A percentile compares a stretch with the other conserved stretches of the same genome.
Conservation (phyloP, 2,797 vertebrate genomes). For the Cottoperca gobio region DNA sequence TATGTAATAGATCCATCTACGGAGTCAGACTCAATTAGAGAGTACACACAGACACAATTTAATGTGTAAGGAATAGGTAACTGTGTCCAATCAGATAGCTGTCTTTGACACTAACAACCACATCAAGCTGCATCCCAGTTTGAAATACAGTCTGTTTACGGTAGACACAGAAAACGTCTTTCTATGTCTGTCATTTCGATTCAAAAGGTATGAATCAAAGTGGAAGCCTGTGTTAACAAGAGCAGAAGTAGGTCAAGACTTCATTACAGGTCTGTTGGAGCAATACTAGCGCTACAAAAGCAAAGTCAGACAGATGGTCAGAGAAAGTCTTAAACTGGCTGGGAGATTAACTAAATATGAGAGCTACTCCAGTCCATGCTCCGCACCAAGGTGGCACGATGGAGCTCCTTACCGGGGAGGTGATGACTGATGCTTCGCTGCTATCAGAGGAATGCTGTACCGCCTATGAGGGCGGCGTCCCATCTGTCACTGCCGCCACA, state of each 20-base stretch:
- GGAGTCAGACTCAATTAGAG: slow-evolving; percentile 61
- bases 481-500: slow-evolving; percentile 46
- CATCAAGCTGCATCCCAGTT: slow-evolving; percentile 50
- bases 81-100: slow-evolving; percentile 41
- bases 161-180: slow-evolving; percentile 22
- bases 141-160: slow-evolving; percentile 54
- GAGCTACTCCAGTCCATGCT: background rate
- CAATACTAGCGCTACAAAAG: slow-evolving; percentile 21
- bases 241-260: slow-evolving; percentile 32
- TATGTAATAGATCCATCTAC: slow-evolving; percentile 26
- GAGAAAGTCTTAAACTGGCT: slow-evolving; percentile 3
- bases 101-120: slow-evolving; percentile 54
- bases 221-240: slow-evolving; percentile 26
- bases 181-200: slow-evolving; percentile 43
- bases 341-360: background rate
- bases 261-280: slow-evolving; percentile 27
- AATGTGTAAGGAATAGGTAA: slow-evolving; percentile 25
- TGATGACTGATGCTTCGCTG: slow-evolving; percentile 57
- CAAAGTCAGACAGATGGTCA: background rate
- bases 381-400: slow-evolving; percentile 3
- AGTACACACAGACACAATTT: slow-evolving; percentile 41
- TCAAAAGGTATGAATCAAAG: slow-evolving; percentile 38
- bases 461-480: slow-evolving; percentile 29
- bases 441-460: slow-evolving; percentile 63
- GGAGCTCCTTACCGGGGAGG: slow-evolving; percentile 33